phyloP scores from a whole-genome alignment of 2,113 vertebrate genomes.

The Dendropsophus ebraccatus region DNA sequence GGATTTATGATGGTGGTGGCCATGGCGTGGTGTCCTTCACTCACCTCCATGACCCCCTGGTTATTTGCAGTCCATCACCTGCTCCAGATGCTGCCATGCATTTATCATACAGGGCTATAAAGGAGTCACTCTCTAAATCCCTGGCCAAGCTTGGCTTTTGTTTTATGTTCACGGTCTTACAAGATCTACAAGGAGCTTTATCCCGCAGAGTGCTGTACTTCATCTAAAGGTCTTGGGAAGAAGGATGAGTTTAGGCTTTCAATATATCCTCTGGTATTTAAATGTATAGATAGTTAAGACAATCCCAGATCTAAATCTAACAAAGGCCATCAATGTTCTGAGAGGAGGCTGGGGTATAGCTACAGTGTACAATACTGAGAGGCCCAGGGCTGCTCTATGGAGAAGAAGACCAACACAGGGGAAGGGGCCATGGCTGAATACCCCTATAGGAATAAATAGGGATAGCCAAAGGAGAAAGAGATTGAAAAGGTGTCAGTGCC shows the following conservation, averaged over 20 bases:
- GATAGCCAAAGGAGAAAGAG: no score
- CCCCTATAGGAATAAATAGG: no score
- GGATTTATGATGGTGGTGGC: neutral
- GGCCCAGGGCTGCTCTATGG: neutral
- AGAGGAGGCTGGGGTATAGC: neutral
- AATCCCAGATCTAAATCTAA: conserved; percentile 5
- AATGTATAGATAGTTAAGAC: conserved; percentile 20
- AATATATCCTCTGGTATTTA: conserved; percentile 34
- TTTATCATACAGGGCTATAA: conserved; percentile 24
- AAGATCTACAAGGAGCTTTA: conserved; percentile 22
- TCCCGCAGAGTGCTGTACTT: conserved; percentile 13
- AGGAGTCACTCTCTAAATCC: conserved; percentile 29
- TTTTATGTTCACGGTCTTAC: conserved; percentile 27
- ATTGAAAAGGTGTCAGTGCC: no score
- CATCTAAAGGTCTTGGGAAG: conserved; percentile 40
- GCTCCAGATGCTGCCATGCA: conserved; percentile 23
- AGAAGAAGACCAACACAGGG: neutral
- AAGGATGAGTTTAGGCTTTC: neutral
- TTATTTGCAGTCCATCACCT: conserved; percentile 26
- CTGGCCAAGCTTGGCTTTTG: conserved; percentile 32
- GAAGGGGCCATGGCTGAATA: no score
- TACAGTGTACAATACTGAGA: neutral
- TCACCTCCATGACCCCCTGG: neutral
- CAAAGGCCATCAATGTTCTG: neutral
- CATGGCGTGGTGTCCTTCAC: conserved; percentile 10